Conservation (phyloP, 2,797 vertebrate genomes). For the Tadarida brasiliensis region DNA sequence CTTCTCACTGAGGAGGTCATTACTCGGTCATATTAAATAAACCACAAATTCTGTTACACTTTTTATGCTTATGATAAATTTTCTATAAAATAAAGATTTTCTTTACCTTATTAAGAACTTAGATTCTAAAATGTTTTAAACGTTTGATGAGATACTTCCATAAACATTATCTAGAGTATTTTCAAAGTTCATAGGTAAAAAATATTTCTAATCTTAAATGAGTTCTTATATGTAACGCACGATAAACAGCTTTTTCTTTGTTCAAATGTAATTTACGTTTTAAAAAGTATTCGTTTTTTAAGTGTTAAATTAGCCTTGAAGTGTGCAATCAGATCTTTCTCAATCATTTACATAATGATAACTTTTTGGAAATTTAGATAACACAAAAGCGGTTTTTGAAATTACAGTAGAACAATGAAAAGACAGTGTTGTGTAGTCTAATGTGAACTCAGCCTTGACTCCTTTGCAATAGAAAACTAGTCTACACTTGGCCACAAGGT, state of each 20-base stretch:
- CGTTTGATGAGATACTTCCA: background rate
- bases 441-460: background rate
- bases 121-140: background rate
- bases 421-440: too few species aligned
- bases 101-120: background rate
- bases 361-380: background rate
- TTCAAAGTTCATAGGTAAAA: background rate
- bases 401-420: background rate
- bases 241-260: background rate
- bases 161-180: background rate
- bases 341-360: background rate
- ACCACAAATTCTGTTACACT: background rate
- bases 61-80: background rate
- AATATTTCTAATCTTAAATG: background rate
- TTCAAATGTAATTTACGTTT: background rate
- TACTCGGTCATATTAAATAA: background rate
- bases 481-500: constrained; percentile 66
- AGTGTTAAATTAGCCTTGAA: background rate
- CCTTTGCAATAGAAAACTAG: background rate
- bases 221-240: background rate
- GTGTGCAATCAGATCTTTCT: background rate
- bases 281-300: background rate
- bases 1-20: background rate
- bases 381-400: background rate
- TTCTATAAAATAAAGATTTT: background rate